A percentile compares a stretch with the other conserved stretches of the same genome.
Conservation (phyloP, 2,113 vertebrate species). For the Mionectes macconnelli region DNA sequence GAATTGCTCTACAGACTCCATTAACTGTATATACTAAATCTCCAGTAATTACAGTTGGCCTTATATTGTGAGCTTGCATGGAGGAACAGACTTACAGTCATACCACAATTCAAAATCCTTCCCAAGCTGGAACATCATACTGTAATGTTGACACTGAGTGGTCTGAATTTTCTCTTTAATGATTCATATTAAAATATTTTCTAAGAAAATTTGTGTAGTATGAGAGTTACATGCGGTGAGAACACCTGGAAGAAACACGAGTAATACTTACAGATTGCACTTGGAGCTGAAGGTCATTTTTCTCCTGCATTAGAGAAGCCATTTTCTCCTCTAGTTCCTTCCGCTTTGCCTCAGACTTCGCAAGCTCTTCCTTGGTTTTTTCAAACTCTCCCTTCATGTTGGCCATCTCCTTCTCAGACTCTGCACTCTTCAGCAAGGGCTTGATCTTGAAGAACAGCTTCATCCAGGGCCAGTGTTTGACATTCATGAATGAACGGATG, state of each 20-base stretch:
- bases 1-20: not conserved
- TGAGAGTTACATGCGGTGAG: not conserved
- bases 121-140: not conserved
- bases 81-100: not conserved
- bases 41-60: not conserved
- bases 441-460: slow-evolving; percentile 85
- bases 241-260: not conserved
- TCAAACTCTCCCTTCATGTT: slow-evolving; percentile 80
- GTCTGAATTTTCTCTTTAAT: not conserved
- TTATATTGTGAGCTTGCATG: not conserved
- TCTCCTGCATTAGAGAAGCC: slow-evolving; percentile 78
- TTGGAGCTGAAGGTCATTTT: slow-evolving; percentile 87
- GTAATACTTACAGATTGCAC: slow-evolving; percentile 79
- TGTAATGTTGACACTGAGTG: not conserved
- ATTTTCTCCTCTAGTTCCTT: not conserved
- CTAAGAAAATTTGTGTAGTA: not conserved
- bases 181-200: not conserved
- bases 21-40: not conserved
- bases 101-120: not conserved
- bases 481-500: slow-evolving; percentile 85
- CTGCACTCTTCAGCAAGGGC: slow-evolving; percentile 84
- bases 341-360: not conserved
- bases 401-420: slow-evolving; percentile 77
- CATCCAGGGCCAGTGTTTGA: slow-evolving; percentile 85
- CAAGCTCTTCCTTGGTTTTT: not conserved